Evolutionary conservation across 2,113 vertebrate genomes (phyloP).

Genomic region (Stigmatopora nigra): DNA sequence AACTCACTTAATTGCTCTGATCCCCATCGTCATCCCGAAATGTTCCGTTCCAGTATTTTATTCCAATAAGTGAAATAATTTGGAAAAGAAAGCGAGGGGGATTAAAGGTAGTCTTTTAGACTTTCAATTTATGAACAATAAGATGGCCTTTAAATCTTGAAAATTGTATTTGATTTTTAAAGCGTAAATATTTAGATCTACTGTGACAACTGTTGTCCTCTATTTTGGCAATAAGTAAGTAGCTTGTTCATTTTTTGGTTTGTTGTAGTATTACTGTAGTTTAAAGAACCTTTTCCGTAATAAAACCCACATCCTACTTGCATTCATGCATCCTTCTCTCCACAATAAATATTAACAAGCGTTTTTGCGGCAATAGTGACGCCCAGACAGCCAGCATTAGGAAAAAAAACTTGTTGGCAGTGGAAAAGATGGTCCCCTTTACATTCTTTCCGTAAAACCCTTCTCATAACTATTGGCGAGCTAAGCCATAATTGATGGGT

Average conservation of each 20-base stretch:
- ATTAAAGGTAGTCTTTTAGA: slow-evolving; percentile 33
- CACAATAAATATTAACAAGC: slow-evolving; percentile 2
- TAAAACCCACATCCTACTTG: not conserved
- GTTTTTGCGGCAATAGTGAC: slow-evolving; percentile 32
- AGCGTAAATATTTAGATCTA: not conserved
- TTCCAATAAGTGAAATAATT: slow-evolving; percentile 52
- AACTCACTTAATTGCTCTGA: not conserved
- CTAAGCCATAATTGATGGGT: slow-evolving; percentile 67
- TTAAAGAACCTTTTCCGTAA: not conserved
- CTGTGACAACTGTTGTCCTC: not conserved
- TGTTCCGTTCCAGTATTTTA: slow-evolving; percentile 39
- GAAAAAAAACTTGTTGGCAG: slow-evolving; percentile 16
- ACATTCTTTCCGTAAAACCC: slow-evolving; percentile 70
- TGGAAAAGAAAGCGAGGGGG: slow-evolving; percentile 17
- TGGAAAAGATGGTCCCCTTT: slow-evolving; percentile 59
- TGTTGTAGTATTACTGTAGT: not conserved
- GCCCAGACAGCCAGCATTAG: slow-evolving; percentile 11
- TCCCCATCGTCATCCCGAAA: slow-evolving; percentile 20
- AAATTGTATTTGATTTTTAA: not conserved
- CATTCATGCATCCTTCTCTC: slow-evolving; percentile 8
- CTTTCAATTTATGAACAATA: slow-evolving; percentile 10
- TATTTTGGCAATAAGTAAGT: not conserved
- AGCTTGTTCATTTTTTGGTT: not conserved
- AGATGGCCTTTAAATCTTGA: not conserved
- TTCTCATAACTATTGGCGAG: slow-evolving; percentile 61